Evolutionary conservation across 1,140 invertebrate genomes (phyloP), one percentile per base, ranked within the genome.

Genomic region (Dolichoris vasculosae): DNA sequence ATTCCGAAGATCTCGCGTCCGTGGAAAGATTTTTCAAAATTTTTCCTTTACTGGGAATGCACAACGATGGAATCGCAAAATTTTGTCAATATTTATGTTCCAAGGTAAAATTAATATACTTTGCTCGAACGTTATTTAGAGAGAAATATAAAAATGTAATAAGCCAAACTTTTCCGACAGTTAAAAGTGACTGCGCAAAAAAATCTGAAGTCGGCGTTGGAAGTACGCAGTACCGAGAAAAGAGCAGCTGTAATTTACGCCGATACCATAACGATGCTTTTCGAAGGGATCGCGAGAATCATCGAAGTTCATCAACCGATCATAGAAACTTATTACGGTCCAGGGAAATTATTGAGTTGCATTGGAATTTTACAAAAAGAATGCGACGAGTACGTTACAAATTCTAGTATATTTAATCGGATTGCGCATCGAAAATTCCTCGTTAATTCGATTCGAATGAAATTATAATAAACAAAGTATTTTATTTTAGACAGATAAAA

Each of bases 1-100:
- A 96, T 83, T 95, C 95, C 73, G 96, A 98, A 90, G 98, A 99
- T 94, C 94, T 97, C 35, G 97, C 97, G 7, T 97, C 97, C 6
- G 97, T 99, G 30, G 98, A 99, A 90, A 92, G 98, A 87, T 98
- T 99, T 92, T 99, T 99, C 91, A 99, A 99, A 93, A 96, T 99
- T 89, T 99, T 99, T 93, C 99, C 99, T 3, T 94, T 99, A 38
- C 94, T 99, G 8, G 98, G 97, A 67, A 96, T 98, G 93, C 97
- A 99, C 87, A 95, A 97, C 69, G 97, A 98, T 90, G 99, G 99
- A 0, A 94, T 99, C 2, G 95, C 96, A 85, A 96, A 98, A 89
- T 99, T 99, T 91, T 97, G 98, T n/a, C 95, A 95, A 35, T 99
- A 99, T 93, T 94, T 99, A 6, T 97, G 97, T 88, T 94, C 95